Evolutionary conservation across 2,888 invertebrate species (phyloP), one percentile per base, ranked within the genome.

Genomic region (Leistus spinibarbis): DNA sequence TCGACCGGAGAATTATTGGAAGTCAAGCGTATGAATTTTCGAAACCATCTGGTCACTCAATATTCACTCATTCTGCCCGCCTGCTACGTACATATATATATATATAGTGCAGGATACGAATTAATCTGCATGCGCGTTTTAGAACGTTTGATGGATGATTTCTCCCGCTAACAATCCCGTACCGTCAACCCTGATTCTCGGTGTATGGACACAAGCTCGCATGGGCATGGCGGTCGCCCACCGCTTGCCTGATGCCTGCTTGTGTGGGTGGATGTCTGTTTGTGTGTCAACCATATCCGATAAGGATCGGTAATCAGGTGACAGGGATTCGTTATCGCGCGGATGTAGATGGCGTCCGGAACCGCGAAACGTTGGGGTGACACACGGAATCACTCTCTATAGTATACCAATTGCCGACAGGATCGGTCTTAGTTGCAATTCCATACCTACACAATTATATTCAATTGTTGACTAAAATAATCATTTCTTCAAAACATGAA

Each of bases 271-370:
- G 3, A 24, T 7, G 7, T 40, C 13, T 40, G 40, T 40, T 40
- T 40, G 40, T 40, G 40, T 40, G 40, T 40, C 40, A 40, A 67
- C 67, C 67, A 24, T 73, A 67, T 67, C 73, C 73, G 73, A 73
- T 73, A 73, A 67, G 67, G 73, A 73, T 73, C 73, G 73, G 73
- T 67, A 73, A 73, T 73, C 73, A 73, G 67, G 67, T 73, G 73
- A 73, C 73, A 73, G 67, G 57, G 73, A 66, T 73, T 73, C 67
- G 73, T 73, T 73, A 73, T 73, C 73, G 67, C 67, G 57, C 72
- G 72, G 72, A 72, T 72, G 72, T 72, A 72, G 72, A 72, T 72
- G 72, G 66, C 57, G 57, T 24, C 63, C 71, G 72, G 66, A 72
- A 72, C 27, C 66, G 40, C 56, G 67, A 60, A 53, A 64, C 13